Percentiles rank a stretch among this genome's conserved stretches.
phyloP scores from a whole-genome alignment of 1,140 invertebrate species.

The Penaeus japonicus region DNA sequence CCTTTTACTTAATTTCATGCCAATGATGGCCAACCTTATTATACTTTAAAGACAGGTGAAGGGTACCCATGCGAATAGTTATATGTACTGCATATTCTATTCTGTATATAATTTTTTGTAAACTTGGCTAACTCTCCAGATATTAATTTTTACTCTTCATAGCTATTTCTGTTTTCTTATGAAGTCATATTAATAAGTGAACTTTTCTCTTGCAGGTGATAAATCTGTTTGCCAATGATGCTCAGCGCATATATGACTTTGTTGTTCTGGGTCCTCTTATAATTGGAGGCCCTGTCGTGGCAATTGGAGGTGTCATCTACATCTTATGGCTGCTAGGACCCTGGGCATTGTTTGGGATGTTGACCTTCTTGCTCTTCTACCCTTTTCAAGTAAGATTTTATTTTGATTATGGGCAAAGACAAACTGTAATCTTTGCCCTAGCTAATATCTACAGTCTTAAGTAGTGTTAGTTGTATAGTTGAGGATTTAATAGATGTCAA shows the following conservation, averaged over 20 bases:
- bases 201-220: slow-evolving; percentile 67
- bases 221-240: slow-evolving; percentile 76
- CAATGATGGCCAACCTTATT: too few relatives aligned
- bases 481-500: neutral
- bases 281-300: slow-evolving; percentile 72
- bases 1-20: too few relatives aligned
- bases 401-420: neutral
- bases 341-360: slow-evolving; percentile 71
- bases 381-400: slow-evolving; percentile 70
- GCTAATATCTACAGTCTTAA: neutral
- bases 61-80: too few relatives aligned
- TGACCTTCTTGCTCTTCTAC: slow-evolving; percentile 74
- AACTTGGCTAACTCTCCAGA: too few relatives aligned
- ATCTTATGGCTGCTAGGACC: slow-evolving; percentile 72
- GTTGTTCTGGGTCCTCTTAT: slow-evolving; percentile 71
- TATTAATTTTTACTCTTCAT: too few relatives aligned
- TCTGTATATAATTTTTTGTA: too few relatives aligned
- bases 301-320: slow-evolving; percentile 70
- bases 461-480: neutral
- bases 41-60: too few relatives aligned
- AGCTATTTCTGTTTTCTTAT: too few relatives aligned
- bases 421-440: neutral
- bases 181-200: too few relatives aligned
- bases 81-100: too few relatives aligned
- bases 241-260: slow-evolving; percentile 73